Evolutionary conservation across 2,888 invertebrate species (phyloP).

Genomic region (Trichogramma dendrolimi): DNA sequence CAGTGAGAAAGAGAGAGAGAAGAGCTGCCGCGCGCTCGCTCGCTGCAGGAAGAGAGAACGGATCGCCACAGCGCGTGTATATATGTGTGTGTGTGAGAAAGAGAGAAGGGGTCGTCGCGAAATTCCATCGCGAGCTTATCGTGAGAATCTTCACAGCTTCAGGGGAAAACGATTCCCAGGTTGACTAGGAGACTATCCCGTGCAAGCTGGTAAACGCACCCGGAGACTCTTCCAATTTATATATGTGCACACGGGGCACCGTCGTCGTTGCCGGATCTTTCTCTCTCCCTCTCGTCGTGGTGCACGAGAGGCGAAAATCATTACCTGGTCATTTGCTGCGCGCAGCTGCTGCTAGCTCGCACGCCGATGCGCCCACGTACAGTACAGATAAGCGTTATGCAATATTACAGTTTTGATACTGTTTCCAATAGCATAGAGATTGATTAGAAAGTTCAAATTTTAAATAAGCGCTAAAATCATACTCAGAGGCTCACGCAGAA

Average conservation of each 20-base stretch:
- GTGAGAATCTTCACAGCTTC: constrained; percentile 47
- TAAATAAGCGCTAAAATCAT: no score
- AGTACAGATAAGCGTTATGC: no score
- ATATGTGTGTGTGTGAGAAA: neutral
- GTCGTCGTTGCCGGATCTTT: constrained; percentile 6
- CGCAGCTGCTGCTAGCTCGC: no score
- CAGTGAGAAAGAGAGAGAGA: neutral
- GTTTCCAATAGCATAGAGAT: no score
- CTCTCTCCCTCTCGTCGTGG: constrained; percentile 27
- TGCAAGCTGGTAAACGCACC: constrained; percentile 11
- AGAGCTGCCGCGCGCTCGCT: neutral
- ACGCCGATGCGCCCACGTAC: no score
- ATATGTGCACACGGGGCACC: neutral
- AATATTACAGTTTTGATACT: no score
- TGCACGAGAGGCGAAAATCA: neutral
- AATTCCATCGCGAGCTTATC: constrained; percentile 30
- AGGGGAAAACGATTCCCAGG: constrained; percentile 49
- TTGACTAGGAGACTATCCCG: constrained; percentile 44
- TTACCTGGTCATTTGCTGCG: no score
- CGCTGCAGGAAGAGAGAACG: neutral
- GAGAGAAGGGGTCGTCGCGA: constrained; percentile 1
- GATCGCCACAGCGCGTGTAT: neutral
- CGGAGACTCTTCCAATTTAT: constrained; percentile 5
- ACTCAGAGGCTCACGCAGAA: neutral
- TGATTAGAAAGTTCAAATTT: no score